phyloP scores from a whole-genome alignment of 2,888 invertebrate genomes.

The Petrolisthes cinctipes region DNA sequence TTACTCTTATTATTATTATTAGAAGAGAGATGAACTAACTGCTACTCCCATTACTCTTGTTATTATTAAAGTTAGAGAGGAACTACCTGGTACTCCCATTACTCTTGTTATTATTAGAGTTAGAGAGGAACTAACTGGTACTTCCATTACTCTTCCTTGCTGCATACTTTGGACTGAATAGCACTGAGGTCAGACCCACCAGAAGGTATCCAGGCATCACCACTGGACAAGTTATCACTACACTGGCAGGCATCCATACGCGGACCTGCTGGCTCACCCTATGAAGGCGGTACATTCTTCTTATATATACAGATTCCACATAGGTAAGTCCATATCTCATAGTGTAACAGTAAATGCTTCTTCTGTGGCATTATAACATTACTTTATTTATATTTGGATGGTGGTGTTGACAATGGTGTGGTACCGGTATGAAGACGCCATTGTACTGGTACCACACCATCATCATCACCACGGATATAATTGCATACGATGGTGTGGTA shows the following conservation, averaged over 20 bases:
- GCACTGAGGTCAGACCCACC: slow-evolving; percentile 83
- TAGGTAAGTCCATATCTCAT: slow-evolving; percentile 37
- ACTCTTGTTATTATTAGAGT: too few species aligned
- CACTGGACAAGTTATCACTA: slow-evolving; percentile 83
- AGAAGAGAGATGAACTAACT: too few species aligned
- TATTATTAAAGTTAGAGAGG: not conserved
- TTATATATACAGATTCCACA: slow-evolving; percentile 85
- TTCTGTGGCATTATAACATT: not conserved
- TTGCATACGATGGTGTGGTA: too few species aligned
- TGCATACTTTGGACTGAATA: not conserved
- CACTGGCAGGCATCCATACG: slow-evolving; percentile 95
- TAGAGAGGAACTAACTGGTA: not conserved
- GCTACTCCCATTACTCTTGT: too few species aligned
- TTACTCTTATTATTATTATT: too few species aligned
- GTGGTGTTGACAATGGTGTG: not conserved
- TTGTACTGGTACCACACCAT: too few species aligned
- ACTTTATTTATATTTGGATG: not conserved
- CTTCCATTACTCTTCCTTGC: not conserved
- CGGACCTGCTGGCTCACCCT: slow-evolving; percentile 92
- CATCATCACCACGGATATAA: not conserved
- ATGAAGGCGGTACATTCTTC: slow-evolving; percentile 93
- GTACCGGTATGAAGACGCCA: not conserved
- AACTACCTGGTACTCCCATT: not conserved
- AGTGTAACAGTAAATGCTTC: not conserved
- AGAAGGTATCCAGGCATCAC: slow-evolving; percentile 86